Percentiles rank a stretch among this genome's conserved stretches.
Evolutionary conservation across 2,797 vertebrate species (phyloP).

Genomic region (Hypotaenidia okinawae): DNA sequence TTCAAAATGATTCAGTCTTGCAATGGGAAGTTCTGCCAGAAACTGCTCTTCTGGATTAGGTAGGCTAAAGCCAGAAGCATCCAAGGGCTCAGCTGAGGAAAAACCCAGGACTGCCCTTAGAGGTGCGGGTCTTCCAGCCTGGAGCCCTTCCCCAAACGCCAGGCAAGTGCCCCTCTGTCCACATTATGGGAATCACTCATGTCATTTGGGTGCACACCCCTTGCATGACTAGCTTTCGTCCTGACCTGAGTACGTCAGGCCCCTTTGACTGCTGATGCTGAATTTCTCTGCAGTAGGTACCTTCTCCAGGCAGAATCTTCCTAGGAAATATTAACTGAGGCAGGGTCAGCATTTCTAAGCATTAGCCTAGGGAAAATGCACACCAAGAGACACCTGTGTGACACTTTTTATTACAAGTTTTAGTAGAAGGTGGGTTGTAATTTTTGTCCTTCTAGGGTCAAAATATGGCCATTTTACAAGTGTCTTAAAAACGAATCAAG

Average conservation of each 20-base stretch:
- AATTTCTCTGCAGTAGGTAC: not conserved
- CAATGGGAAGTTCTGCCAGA: not conserved
- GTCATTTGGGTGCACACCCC: not conserved
- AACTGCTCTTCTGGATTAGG: not conserved
- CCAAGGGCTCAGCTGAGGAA: not conserved
- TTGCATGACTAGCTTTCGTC: rapidly evolving
- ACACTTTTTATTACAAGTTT: not conserved
- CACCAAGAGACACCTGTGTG: not conserved
- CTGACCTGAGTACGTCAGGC: not conserved
- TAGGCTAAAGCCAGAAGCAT: not conserved
- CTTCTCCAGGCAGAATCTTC: not conserved
- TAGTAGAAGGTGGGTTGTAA: not conserved
- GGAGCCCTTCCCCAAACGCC: not conserved
- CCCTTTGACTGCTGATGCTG: not conserved
- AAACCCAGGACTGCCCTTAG: not conserved
- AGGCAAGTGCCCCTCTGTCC: not conserved
- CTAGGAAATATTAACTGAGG: not conserved
- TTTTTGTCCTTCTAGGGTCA: not conserved
- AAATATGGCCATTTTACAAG: not conserved
- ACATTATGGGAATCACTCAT: not conserved
- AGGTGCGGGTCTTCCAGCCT: not conserved
- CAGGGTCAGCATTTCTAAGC: not conserved
- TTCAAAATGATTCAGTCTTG: not conserved
- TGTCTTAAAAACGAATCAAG: not conserved
- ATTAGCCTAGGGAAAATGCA: not conserved